Percentiles rank a stretch among this genome's conserved stretches.
These are phyloP conservation scores for Formica exsecta DNA, from an alignment of 1,140 invertebrate genomes.

Conservation along the genomic window DNA sequence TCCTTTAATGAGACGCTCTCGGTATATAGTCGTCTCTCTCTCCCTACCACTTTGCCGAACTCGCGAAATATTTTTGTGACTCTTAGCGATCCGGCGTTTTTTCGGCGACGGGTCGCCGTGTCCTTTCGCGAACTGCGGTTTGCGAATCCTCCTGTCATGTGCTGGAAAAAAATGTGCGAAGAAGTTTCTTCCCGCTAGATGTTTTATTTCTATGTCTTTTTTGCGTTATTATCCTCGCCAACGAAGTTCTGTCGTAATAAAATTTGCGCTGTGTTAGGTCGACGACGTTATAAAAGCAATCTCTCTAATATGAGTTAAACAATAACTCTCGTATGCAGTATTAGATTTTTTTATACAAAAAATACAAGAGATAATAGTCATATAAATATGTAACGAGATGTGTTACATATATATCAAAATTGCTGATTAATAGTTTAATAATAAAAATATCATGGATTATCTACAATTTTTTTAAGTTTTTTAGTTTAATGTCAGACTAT, in stretches of 20 bases:
- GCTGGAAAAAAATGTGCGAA: constrained; percentile 5
- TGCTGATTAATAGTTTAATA: neutral
- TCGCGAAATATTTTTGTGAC: constrained; percentile 76
- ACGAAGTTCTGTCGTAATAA: neutral
- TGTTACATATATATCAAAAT: neutral
- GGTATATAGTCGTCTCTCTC: constrained; percentile 38
- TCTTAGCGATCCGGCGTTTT: constrained; percentile 57
- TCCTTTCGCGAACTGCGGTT: constrained; percentile 48
- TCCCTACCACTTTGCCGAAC: constrained; percentile 35
- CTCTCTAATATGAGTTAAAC: neutral
- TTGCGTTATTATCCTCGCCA: neutral
- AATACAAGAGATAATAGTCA: neutral
- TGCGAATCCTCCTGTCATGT: constrained; percentile 18
- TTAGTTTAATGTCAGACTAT: neutral
- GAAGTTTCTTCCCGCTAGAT: neutral
- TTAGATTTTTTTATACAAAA: neutral
- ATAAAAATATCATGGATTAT: neutral
- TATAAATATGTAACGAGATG: neutral
- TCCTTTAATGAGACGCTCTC: constrained; percentile 78
- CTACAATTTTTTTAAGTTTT: neutral
- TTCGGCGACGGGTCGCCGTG: constrained; percentile 53
- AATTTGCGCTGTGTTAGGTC: neutral
- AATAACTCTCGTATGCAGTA: neutral
- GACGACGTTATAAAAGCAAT: neutral
- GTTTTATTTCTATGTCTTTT: neutral